Percentiles rank a stretch among this genome's conserved stretches.
These are phyloP conservation scores for Stichodactyla helianthus DNA, from an alignment of 64 coral and sea anemone genomes.

Conservation along the genomic window DNA sequence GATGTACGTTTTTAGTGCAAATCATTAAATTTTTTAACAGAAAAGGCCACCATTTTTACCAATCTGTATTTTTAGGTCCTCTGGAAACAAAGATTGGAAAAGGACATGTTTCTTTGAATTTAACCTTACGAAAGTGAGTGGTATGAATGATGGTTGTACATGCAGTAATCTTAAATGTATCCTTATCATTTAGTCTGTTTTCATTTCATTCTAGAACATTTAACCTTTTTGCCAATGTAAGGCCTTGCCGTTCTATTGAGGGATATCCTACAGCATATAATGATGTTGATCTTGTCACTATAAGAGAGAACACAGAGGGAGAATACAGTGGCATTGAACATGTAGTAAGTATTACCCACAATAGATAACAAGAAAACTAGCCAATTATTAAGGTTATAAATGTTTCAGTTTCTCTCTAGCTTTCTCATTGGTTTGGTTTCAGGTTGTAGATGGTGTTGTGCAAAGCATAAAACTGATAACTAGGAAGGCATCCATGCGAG, in stretches of 20 bases:
- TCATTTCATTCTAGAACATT: constrained; percentile 51
- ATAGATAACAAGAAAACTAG: not conserved
- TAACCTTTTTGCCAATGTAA: constrained; percentile 90
- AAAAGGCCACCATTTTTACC: no score
- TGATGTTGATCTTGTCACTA: constrained; percentile 84
- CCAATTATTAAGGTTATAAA: not conserved
- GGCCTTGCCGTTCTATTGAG: constrained; percentile 87
- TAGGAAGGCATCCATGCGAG: constrained; percentile 83
- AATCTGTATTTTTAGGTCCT: constrained; percentile 54
- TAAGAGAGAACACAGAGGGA: constrained; percentile 94
- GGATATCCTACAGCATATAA: constrained; percentile 87
- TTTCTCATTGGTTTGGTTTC: not conserved
- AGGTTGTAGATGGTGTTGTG: constrained; percentile 98
- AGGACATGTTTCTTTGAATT: constrained; percentile 96
- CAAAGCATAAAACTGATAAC: constrained; percentile 98
- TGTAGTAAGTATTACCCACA: constrained; percentile 52
- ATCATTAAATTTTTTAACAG: no score
- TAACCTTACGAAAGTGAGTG: constrained; percentile 77
- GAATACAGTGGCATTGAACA: constrained; percentile 99
- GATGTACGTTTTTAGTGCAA: no score
- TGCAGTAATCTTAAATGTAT: not conserved
- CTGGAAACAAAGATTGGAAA: constrained; percentile 98
- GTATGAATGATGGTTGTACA: not conserved
- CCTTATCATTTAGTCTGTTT: not conserved
- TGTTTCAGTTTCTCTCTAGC: no score